Evolutionary conservation across 2,888 invertebrate genomes (phyloP).

Genomic region (Ectropis crepuscularia): DNA sequence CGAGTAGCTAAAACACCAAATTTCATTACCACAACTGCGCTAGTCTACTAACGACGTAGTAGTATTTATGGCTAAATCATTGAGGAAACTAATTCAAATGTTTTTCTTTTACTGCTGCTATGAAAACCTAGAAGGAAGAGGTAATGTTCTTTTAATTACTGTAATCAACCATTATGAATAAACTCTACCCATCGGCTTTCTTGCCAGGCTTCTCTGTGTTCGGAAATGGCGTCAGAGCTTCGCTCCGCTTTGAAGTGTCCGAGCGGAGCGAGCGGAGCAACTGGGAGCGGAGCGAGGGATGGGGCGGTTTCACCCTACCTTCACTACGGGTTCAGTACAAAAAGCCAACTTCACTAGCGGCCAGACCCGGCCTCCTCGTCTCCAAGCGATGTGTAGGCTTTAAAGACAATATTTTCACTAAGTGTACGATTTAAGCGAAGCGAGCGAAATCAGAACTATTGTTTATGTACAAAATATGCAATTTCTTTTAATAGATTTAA

Average conservation of each 20-base stretch:
- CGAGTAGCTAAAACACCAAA: too few relatives aligned
- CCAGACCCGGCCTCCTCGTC: slow-evolving; percentile 74
- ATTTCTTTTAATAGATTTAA: slow-evolving; percentile 3
- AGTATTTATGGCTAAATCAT: too few relatives aligned
- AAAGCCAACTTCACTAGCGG: slow-evolving; percentile 81
- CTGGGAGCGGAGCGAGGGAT: slow-evolving; percentile 66
- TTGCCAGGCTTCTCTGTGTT: slow-evolving; percentile 87
- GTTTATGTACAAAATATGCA: neutral
- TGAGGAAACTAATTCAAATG: slow-evolving; percentile 2
- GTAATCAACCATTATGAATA: slow-evolving; percentile 5
- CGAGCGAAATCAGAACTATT: slow-evolving; percentile 7
- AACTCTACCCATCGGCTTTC: slow-evolving; percentile 38
- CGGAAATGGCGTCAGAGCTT: slow-evolving; percentile 90
- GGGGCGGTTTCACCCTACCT: slow-evolving; percentile 87
- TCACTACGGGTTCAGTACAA: slow-evolving; percentile 86
- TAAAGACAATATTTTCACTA: slow-evolving; percentile 19
- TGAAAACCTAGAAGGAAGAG: slow-evolving; percentile 72
- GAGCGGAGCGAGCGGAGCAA: slow-evolving; percentile 76
- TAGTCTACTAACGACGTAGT: too few relatives aligned
- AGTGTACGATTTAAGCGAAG: slow-evolving; percentile 32
- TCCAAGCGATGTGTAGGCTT: slow-evolving; percentile 77
- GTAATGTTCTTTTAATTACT: slow-evolving; percentile 60
- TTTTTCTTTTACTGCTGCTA: slow-evolving; percentile 35
- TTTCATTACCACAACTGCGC: too few relatives aligned
- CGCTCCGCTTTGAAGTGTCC: slow-evolving; percentile 88